A percentile compares a stretch with the other conserved stretches of the same genome.
Evolutionary conservation across 2,797 vertebrate species (phyloP).

Genomic region (Lagocephalus sceleratus): DNA sequence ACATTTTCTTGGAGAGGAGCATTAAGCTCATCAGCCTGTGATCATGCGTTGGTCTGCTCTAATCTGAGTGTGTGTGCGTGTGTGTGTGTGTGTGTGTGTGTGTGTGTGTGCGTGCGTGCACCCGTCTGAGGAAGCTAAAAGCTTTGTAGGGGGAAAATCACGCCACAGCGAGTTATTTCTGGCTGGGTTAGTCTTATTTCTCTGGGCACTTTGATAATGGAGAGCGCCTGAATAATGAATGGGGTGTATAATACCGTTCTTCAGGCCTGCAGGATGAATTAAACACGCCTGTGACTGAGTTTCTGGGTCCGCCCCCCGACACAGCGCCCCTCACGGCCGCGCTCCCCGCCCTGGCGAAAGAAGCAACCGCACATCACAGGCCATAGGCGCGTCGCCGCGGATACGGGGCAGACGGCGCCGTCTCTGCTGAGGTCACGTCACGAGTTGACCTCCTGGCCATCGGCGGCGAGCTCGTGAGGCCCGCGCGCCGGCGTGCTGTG

Average conservation of each 20-base stretch:
- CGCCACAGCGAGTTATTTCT: slow-evolving; percentile 72
- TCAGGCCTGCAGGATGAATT: slow-evolving; percentile 57
- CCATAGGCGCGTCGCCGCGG: too few relatives aligned
- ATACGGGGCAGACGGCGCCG: too few relatives aligned
- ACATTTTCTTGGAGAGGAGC: slow-evolving; percentile 49
- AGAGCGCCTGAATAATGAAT: slow-evolving; percentile 75
- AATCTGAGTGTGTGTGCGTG: slow-evolving; percentile 40
- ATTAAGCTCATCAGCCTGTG: slow-evolving; percentile 39
- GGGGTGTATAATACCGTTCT: slow-evolving; percentile 65
- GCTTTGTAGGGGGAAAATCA: slow-evolving; percentile 55
- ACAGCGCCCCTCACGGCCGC: slow-evolving; percentile 11
- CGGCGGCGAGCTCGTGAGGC: too few relatives aligned
- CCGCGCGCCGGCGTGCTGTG: too few relatives aligned
- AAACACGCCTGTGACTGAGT: slow-evolving; percentile 41
- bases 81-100: too few relatives aligned
- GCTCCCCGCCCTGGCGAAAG: too few relatives aligned
- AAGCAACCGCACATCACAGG: too few relatives aligned
- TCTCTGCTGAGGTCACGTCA: too few relatives aligned
- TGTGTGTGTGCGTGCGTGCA: slow-evolving; percentile 44
- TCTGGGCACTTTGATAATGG: slow-evolving; percentile 75
- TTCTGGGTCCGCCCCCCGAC: slow-evolving; percentile 40
- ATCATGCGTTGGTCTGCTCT: slow-evolving; percentile 34
- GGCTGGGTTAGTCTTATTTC: slow-evolving; percentile 71
- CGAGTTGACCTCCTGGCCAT: too few relatives aligned
- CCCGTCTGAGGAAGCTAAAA: slow-evolving; percentile 49